Percentiles rank a stretch among this genome's conserved stretches.
Evolutionary conservation across 2,113 vertebrate genomes (phyloP).

Genomic region (Chamaetylas fuelleborni): DNA sequence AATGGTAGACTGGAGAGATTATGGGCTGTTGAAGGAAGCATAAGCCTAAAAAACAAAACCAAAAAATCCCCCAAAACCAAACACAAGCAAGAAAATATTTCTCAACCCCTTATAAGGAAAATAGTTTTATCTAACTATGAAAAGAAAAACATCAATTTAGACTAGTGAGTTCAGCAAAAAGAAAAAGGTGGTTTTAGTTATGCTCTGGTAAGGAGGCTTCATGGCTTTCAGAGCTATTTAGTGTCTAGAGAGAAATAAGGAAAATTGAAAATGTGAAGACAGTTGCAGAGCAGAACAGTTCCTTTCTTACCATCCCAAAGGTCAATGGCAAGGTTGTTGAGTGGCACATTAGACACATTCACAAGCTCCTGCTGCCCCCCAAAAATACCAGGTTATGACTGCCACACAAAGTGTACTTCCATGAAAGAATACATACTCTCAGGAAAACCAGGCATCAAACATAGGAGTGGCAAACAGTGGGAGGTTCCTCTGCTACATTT

Average conservation of each 20-base stretch:
- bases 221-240: neutral
- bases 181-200: neutral
- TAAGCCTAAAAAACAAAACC: neutral
- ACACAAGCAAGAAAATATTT: neutral
- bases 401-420: neutral
- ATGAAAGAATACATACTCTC: neutral
- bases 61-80: neutral
- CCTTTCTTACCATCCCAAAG: neutral
- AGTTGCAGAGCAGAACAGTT: neutral
- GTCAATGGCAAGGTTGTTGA: neutral
- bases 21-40: neutral
- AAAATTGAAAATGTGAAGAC: neutral
- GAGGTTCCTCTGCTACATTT: neutral
- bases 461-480: neutral
- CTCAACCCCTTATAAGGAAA: neutral
- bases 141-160: neutral
- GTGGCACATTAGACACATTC: neutral
- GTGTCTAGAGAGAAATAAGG: neutral
- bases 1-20: neutral
- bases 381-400: neutral
- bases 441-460: neutral
- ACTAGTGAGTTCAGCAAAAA: neutral
- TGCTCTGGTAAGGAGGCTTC: neutral
- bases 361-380: neutral
- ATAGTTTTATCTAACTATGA: neutral